Conservation (phyloP, 2,113 vertebrate species). For the Platysteira castanea region DNA sequence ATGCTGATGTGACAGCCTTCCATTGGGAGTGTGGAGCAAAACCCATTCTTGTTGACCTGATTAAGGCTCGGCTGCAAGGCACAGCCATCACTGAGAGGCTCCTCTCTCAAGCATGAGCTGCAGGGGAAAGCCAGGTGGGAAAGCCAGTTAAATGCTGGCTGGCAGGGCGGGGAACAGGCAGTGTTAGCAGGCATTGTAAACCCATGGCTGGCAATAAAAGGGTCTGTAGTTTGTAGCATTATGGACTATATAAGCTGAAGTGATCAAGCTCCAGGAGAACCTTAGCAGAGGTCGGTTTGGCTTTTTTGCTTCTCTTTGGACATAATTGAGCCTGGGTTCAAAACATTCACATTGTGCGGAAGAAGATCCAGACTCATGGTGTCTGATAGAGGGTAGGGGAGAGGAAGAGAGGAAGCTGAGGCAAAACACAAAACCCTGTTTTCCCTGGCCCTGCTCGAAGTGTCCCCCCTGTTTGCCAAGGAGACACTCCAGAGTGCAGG, state of each 20-base stretch:
- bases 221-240: not conserved
- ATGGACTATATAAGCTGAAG: not conserved
- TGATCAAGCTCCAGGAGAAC: not conserved
- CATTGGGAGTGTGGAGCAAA: not conserved
- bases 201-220: not conserved
- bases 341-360: not conserved
- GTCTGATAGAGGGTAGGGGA: not conserved
- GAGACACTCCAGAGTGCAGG: not conserved
- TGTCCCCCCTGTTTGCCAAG: not conserved
- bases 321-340: not conserved
- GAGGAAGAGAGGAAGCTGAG: not conserved
- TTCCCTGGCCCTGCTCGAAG: not conserved
- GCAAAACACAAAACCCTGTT: not conserved
- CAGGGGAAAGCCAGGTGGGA: not conserved
- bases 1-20: not conserved
- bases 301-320: not conserved
- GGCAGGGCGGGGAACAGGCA: not conserved
- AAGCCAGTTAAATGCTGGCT: not conserved
- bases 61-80: not conserved
- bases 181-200: not conserved
- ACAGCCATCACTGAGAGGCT: not conserved
- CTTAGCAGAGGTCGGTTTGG: not conserved
- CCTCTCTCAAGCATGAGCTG: not conserved
- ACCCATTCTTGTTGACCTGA: slow-evolving; percentile 13
- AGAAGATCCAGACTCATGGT: not conserved